Percentiles rank a stretch among this genome's conserved stretches.
Evolutionary conservation across 1,140 invertebrate genomes (phyloP).

Genomic region (Musca vetustissima): DNA sequence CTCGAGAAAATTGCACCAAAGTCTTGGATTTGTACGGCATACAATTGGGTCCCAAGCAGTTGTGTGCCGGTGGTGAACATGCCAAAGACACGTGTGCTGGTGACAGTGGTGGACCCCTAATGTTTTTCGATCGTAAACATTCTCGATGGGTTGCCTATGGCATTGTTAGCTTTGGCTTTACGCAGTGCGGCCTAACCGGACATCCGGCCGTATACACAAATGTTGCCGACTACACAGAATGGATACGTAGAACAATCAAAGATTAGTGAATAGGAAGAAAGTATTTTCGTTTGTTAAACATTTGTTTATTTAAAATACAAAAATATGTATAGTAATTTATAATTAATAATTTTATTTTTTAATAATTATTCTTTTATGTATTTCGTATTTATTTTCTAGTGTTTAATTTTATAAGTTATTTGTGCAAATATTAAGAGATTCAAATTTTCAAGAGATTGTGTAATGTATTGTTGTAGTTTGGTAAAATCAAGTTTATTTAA

Average conservation of each 20-base stretch:
- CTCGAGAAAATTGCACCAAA: conserved; percentile 46
- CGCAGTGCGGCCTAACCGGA: conserved; percentile 59
- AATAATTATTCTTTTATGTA: no score
- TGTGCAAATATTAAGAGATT: no score
- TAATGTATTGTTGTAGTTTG: no score
- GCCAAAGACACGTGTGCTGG: conserved; percentile 70
- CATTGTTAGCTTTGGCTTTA: conserved; percentile 64
- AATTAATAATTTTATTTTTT: no score
- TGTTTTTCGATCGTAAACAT: conserved; percentile 51
- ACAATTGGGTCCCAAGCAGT: conserved; percentile 58
- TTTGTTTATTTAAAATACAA: no score
- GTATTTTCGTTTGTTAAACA: no score
- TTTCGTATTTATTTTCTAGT: no score
- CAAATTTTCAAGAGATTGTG: no score
- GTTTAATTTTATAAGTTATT: no score
- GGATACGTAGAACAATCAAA: conserved; percentile 49
- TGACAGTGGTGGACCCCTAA: conserved; percentile 64
- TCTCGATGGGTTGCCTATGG: conserved; percentile 58
- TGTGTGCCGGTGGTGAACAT: conserved; percentile 67
- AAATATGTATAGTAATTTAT: no score
- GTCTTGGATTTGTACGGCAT: conserved; percentile 52
- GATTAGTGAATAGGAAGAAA: no score
- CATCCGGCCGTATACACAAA: conserved; percentile 63
- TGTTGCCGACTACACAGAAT: conserved; percentile 56
- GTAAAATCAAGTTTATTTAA: no score